Conservation (phyloP, 1,140 invertebrate genomes). For the Euura lappo region DNA sequence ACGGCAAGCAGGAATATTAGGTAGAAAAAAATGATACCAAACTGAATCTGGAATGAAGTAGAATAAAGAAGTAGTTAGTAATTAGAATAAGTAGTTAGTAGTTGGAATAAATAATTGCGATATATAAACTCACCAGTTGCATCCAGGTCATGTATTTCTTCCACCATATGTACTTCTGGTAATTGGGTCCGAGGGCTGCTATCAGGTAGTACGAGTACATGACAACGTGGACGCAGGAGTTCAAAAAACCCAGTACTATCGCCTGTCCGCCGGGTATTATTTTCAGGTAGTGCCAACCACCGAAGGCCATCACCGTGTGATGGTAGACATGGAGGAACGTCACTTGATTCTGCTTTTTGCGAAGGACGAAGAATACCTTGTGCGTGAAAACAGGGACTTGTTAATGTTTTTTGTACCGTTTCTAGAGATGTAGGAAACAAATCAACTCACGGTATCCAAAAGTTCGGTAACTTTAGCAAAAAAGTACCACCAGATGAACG, state of each 20-base stretch:
- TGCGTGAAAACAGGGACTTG: constrained; percentile 25
- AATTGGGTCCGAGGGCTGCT: constrained; percentile 71
- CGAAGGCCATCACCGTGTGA: constrained; percentile 62
- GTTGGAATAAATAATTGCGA: not conserved
- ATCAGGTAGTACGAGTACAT: constrained; percentile 82
- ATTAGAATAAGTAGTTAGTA: too few relatives aligned
- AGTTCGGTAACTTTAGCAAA: constrained; percentile 70
- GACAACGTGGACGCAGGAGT: constrained; percentile 74
- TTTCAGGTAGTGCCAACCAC: constrained; percentile 61
- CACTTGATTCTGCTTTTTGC: constrained; percentile 69
- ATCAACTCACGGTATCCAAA: constrained; percentile 66
- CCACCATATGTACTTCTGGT: constrained; percentile 80
- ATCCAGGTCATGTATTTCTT: constrained; percentile 81
- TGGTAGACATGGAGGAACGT: constrained; percentile 70
- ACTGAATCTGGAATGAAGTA: constrained; percentile 59
- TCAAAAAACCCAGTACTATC: constrained; percentile 62
- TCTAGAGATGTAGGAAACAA: not conserved
- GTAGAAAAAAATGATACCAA: constrained; percentile 63
- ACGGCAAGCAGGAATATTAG: constrained; percentile 58
- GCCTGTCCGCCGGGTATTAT: constrained; percentile 62
- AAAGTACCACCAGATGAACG: constrained; percentile 64
- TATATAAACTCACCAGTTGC: constrained; percentile 67
- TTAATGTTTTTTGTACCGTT: not conserved
- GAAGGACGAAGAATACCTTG: constrained; percentile 67
- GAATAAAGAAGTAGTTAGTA: too few relatives aligned